A percentile compares a stretch with the other conserved stretches of the same genome.
These are phyloP conservation scores for Scolanthus callimorphus DNA, from an alignment of 92 coral and sea anemone species.

Conservation along the genomic window DNA sequence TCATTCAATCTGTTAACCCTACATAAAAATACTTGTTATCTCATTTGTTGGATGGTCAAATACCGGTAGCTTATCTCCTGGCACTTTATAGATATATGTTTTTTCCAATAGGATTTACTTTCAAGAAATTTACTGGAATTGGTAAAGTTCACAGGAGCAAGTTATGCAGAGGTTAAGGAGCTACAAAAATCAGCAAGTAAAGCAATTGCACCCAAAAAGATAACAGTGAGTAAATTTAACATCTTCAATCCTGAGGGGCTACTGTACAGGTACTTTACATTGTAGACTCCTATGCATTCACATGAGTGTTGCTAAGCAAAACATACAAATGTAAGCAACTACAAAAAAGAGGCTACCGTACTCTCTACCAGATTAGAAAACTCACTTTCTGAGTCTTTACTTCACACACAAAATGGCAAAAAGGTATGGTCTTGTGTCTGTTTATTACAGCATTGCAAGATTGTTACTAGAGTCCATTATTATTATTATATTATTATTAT, in stretches of 20 bases:
- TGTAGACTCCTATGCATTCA: not conserved
- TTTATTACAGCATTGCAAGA: too few species aligned
- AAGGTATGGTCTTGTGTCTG: not conserved
- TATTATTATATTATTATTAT: too few species aligned
- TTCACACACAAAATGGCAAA: not conserved
- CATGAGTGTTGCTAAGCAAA: not conserved
- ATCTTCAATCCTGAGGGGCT: not conserved
- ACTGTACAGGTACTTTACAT: not conserved
- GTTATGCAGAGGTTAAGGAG: conserved; percentile 57
- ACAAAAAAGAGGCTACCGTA: too few species aligned
- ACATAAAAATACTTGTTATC: too few species aligned
- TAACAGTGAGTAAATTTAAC: conserved; percentile 51
- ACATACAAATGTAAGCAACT: too few species aligned
- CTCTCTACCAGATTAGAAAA: too few species aligned
- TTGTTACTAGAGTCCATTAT: too few species aligned
- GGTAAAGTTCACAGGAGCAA: conserved; percentile 65
- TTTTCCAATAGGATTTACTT: conserved; percentile 60
- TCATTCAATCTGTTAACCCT: too few species aligned
- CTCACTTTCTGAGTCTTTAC: not conserved
- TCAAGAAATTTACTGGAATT: conserved; percentile 61
- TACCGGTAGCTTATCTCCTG: too few species aligned
- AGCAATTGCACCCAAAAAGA: conserved; percentile 55
- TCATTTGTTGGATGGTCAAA: too few species aligned
- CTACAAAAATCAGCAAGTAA: conserved; percentile 67
- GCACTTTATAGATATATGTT: too few species aligned